Evolutionary conservation across 2,888 invertebrate species (phyloP).

Genomic region (Ischnura elegans): DNA sequence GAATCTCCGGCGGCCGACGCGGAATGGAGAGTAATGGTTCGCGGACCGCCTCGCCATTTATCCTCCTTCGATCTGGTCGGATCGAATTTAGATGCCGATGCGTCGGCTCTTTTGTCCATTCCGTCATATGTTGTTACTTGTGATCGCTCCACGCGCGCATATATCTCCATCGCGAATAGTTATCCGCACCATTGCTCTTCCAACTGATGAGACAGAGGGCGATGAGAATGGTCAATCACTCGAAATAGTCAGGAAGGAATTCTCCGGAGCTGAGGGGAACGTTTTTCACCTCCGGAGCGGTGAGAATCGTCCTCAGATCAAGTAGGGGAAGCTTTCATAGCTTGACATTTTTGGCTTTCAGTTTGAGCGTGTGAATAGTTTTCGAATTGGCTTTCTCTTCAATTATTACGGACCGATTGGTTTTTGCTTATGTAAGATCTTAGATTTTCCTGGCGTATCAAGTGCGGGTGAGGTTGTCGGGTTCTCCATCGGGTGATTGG

Average conservation of each 20-base stretch:
- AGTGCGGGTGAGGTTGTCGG: no score
- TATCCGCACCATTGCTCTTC: not conserved
- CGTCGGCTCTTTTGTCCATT: not conserved
- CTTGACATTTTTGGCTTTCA: no score
- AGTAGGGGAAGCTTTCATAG: no score
- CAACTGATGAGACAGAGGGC: not conserved
- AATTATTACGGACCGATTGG: no score
- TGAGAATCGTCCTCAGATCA: not conserved
- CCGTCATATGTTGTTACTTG: not conserved
- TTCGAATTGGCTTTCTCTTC: no score
- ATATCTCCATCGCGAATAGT: not conserved
- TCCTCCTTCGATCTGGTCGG: not conserved
- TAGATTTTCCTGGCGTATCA: no score
- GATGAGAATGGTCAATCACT: not conserved
- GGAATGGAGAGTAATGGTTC: not conserved
- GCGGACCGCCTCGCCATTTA: not conserved
- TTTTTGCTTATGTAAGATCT: no score
- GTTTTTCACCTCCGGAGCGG: not conserved
- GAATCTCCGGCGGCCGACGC: not conserved
- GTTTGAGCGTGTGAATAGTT: not conserved
- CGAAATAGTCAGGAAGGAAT: not conserved
- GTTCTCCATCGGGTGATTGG: no score
- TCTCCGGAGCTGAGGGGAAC: not conserved
- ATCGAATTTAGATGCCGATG: not conserved
- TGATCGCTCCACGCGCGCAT: not conserved